Base-by-base conservation (phyloP, 2,113 vertebrate species). In the Hipposideros armiger region DNA sequence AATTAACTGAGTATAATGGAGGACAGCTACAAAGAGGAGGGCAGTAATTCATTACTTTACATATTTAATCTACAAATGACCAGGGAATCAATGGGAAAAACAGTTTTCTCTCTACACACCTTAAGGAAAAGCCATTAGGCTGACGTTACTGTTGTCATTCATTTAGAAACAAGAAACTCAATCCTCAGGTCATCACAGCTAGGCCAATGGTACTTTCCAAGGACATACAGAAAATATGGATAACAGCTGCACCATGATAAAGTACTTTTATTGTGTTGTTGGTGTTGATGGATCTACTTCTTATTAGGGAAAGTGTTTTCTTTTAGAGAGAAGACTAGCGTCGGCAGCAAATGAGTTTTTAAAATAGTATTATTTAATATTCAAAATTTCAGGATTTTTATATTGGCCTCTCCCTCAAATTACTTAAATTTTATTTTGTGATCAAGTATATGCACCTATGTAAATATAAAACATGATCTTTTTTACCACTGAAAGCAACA, bases 41-140 rank as follows among this genome's bases (percentile, higher is more conserved):
- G 60, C 42, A 87, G 45, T 84, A 66, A 87, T 83, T 96, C 97
- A 87, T 58, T 42, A 30, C 86, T 73, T 96, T 80, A 47, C 32
- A 67, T 56, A 32, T 87, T 24, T 87, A 86, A 97, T 80, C 62
- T 93, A 66, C 30, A 93, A 92, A 94, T 86, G 22, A 73, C 73
- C 2, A 10, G 95, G 90, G 58, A 85, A 90, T 97, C 32, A 95
- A 86, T 74, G 70, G 83, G 52, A 93, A 97, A 97, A 91, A n/a
- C 47, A 28, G 24, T 9, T 93, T 64, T 87, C 86, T 91, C 70
- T 97, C 5, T 0, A 91, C 2, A 9, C 36, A 69, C 47, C 81
- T 95, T 96, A 97, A 97, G 94, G 96, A 97, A 97, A 94, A 97
- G 11, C 77, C 93, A 97, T 69, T 97, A 87, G 40, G 1, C 52